These are phyloP conservation scores for Nycticebus coucang DNA, from an alignment of 2,113 vertebrate species.

Conservation along the genomic window DNA sequence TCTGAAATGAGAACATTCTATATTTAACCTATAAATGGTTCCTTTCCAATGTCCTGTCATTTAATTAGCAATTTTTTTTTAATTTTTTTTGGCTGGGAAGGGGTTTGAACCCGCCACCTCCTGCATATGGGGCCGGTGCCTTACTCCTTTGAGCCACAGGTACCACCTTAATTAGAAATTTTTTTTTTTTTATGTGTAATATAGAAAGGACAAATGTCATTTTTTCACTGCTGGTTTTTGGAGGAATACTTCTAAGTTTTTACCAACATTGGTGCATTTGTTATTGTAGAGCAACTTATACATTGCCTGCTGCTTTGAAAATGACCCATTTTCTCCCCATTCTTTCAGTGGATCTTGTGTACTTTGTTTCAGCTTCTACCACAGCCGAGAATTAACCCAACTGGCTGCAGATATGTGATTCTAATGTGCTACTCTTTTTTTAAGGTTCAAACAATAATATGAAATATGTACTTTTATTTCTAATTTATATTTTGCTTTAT, in stretches of 20 bases:
- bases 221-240: not conserved
- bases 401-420: not conserved
- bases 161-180: not conserved
- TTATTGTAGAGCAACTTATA: not conserved
- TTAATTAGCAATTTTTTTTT: not conserved
- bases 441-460: not conserved
- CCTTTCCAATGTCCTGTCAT: not conserved
- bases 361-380: not conserved
- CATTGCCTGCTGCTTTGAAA: not conserved
- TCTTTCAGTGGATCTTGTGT: not conserved
- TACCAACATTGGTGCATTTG: not conserved
- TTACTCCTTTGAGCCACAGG: too few relatives aligned
- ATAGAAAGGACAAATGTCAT: not conserved
- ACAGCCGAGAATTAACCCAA: not conserved
- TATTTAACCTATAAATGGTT: not conserved
- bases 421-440: not conserved
- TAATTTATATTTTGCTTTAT: not conserved
- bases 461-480: not conserved
- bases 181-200: not conserved
- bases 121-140: too few relatives aligned
- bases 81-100: not conserved
- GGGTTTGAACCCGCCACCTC: too few relatives aligned
- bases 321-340: not conserved
- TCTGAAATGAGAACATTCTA: not conserved
- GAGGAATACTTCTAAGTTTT: not conserved